phyloP scores from a whole-genome alignment of 2,113 vertebrate species.

The Typhlomys cinereus region DNA sequence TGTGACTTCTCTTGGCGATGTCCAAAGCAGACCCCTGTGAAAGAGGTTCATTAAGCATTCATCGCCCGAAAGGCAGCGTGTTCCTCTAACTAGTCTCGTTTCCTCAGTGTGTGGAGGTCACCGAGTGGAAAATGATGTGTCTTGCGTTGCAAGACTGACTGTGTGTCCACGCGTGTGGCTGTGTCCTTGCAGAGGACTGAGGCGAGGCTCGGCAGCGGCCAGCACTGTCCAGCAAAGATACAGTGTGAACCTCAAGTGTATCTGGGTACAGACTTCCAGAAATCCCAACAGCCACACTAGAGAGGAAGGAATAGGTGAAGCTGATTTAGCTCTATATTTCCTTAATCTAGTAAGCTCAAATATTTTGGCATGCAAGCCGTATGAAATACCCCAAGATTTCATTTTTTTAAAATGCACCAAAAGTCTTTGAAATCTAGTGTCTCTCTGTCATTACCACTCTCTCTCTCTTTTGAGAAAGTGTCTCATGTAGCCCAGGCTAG shows the following conservation, averaged over 20 bases:
- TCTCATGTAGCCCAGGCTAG: not conserved
- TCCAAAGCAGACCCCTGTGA: not conserved
- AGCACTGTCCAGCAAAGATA: not conserved
- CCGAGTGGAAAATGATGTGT: not conserved
- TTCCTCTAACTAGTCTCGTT: not conserved
- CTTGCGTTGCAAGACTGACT: not conserved
- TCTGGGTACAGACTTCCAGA: not conserved
- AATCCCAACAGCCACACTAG: not conserved
- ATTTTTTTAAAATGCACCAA: not conserved
- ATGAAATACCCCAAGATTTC: not conserved
- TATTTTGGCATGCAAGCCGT: not conserved
- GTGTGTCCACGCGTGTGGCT: not conserved
- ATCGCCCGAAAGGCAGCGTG: not conserved
- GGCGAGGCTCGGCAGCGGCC: not conserved
- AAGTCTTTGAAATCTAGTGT: not conserved
- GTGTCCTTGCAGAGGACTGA: not conserved
- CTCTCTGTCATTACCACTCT: not conserved
- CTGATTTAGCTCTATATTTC: not conserved
- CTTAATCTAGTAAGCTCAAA: not conserved
- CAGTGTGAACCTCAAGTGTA: not conserved
- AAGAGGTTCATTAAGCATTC: not conserved
- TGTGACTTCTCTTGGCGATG: slow-evolving; percentile 12
- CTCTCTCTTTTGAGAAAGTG: not conserved
- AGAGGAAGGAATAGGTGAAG: not conserved
- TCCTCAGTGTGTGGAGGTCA: not conserved